Base-by-base conservation (phyloP, 2,888 invertebrate species). In the Euclidia mi region DNA sequence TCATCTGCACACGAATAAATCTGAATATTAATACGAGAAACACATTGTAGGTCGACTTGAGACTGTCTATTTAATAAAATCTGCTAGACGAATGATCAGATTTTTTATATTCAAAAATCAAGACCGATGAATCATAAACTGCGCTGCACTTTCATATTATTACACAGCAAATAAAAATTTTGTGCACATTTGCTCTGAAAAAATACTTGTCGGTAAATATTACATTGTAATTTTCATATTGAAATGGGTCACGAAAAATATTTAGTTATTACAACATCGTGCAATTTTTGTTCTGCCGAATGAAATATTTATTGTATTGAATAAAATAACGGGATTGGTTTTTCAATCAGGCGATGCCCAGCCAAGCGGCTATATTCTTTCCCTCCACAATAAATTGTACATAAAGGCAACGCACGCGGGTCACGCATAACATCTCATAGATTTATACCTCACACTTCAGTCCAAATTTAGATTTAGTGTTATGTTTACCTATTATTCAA, bases 381-480 rank as follows among this genome's bases (percentile, higher is more conserved):
- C 84, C 87, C 91, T 87, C 81, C 61, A 84, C 81, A 90, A 92
- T 93, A 92, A 92, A 93, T 92, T 89, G 86, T 85, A 89, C 81
- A 90, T 90, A 90, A 90, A 89, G 86, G 87, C 82, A 79, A 81
- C 84, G 87, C 89, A 84, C 82, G 85, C 89, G 85, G 89, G 90
- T 91, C 94, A 92, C 92, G 94, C 92, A 92, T 91, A 92, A 85
- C 92, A 92, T 92, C 89, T 88, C 87, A 87, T 89, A 85, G 89
- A 94, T 94, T 93, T 94, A 93, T 93, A 82, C 81, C 91, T 89
- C 87, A 87, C 90, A 92, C 90, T 92, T 90, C 89, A 92, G 90
- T 91, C 92, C 87, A 92, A 92, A 94, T 93, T 92, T 92, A 91
- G 92, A 93, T 94, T 92, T 92, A 93, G 86, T 91, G 88, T 89